Evolutionary conservation across 2,888 invertebrate genomes (phyloP).

Genomic region (Cancer borealis): DNA sequence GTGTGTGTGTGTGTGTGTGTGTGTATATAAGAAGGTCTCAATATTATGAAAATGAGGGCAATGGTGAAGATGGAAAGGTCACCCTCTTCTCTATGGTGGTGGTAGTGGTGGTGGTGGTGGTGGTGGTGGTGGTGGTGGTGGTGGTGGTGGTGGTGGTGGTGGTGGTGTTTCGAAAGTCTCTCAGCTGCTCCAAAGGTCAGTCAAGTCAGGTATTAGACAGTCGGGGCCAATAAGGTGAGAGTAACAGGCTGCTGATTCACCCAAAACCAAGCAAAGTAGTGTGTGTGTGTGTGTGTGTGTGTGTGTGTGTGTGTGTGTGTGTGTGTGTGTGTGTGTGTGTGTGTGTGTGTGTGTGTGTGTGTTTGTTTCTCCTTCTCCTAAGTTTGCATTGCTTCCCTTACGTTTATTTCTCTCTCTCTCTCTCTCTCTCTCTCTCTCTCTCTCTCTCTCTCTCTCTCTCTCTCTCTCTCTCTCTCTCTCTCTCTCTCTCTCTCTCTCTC

Average conservation of each 20-base stretch:
- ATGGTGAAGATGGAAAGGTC: conserved; percentile 1
- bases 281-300: neutral
- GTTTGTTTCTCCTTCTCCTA: neutral
- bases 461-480: neutral
- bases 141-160: too few species aligned
- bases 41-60: conserved; percentile 9
- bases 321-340: neutral
- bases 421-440: neutral
- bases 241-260: neutral
- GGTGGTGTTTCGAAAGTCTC: neutral
- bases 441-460: conserved; percentile 6
- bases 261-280: neutral
- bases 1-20: too few species aligned
- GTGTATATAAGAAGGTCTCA: neutral
- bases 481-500: too few species aligned
- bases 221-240: neutral
- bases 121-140: neutral
- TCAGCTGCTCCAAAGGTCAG: neutral
- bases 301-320: conserved; percentile 17
- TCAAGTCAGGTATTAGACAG: neutral
- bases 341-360: neutral
- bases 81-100: neutral
- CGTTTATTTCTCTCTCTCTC: neutral
- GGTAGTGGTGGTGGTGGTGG: too few species aligned
- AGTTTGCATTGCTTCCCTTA: too few species aligned